Conservation (phyloP, 2,888 invertebrate genomes). For the Agrilus cyanescens region DNA sequence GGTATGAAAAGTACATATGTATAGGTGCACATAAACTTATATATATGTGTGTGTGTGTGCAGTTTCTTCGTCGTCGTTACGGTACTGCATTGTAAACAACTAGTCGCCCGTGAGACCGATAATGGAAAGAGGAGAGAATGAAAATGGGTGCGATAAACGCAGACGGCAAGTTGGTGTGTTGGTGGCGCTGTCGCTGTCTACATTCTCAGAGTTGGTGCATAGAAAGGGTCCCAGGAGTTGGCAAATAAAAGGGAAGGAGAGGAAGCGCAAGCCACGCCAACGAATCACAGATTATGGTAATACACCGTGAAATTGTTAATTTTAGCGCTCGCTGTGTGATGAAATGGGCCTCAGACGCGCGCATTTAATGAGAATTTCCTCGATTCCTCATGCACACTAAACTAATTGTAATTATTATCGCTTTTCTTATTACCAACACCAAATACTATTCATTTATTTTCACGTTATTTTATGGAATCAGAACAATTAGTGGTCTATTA, state of each 20-base stretch:
- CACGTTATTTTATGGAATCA: too few species aligned
- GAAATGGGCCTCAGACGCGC: constrained; percentile 17
- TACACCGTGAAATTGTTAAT: constrained; percentile 20
- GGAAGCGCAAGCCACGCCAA: constrained; percentile 11
- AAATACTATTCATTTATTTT: too few species aligned
- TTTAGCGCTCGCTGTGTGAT: constrained; percentile 14
- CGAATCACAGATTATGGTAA: constrained; percentile 16
- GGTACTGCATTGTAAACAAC: constrained; percentile 22
- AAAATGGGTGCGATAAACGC: constrained; percentile 12
- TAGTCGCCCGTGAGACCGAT: constrained; percentile 27
- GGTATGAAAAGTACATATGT: too few species aligned
- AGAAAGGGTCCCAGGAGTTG: too few species aligned
- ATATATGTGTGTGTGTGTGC: too few species aligned
- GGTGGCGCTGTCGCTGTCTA: constrained; percentile 1
- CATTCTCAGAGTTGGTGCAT: neutral
- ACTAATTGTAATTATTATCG: constrained; percentile 19
- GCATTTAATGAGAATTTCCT: constrained; percentile 17
- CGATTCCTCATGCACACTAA: constrained; percentile 15
- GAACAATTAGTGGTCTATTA: too few species aligned
- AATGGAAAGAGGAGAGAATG: constrained; percentile 13
- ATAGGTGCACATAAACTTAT: too few species aligned
- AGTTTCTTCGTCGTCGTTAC: neutral
- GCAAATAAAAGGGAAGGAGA: constrained; percentile 5
- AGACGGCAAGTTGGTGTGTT: neutral
- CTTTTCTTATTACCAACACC: too few species aligned